phyloP scores from a whole-genome alignment of 2,113 vertebrate genomes.

The Clarias gariepinus region DNA sequence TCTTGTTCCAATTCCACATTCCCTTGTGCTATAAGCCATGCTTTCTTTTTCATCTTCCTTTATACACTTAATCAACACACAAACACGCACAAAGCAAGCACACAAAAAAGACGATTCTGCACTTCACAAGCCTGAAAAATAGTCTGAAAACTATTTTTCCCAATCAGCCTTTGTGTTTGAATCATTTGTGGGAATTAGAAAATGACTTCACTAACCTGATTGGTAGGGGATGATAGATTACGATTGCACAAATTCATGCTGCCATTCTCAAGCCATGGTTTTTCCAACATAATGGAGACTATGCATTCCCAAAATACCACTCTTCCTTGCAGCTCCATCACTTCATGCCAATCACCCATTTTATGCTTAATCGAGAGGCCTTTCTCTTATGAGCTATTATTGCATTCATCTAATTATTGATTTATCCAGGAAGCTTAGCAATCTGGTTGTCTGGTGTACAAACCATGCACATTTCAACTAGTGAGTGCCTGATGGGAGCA shows the following conservation, averaged over 20 bases:
- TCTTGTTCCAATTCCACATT: slow-evolving; percentile 42
- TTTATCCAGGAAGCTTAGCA: slow-evolving; percentile 69
- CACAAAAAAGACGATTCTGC: not conserved
- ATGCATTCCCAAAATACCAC: slow-evolving; percentile 62
- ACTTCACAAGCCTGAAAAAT: not conserved
- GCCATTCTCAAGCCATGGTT: slow-evolving; percentile 64
- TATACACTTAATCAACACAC: not conserved
- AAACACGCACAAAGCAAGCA: not conserved
- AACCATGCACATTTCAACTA: slow-evolving; percentile 18
- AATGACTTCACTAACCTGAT: slow-evolving; percentile 70
- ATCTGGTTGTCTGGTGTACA: slow-evolving; percentile 64
- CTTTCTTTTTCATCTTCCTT: not conserved
- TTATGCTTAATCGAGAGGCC: slow-evolving; percentile 71
- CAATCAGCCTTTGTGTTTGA: slow-evolving; percentile 55
- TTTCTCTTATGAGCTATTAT: slow-evolving; percentile 73
- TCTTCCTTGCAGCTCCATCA: slow-evolving; percentile 28
- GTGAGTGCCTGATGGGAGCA: slow-evolving; percentile 29
- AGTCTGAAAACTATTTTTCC: not conserved
- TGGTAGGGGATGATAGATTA: slow-evolving; percentile 62
- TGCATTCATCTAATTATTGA: slow-evolving; percentile 75
- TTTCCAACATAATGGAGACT: slow-evolving; percentile 66
- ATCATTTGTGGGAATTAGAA: slow-evolving; percentile 66
- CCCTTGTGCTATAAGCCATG: not conserved
- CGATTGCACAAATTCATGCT: slow-evolving; percentile 62
- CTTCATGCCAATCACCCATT: slow-evolving; percentile 67